Evolutionary conservation across 2,888 invertebrate species (phyloP).

Genomic region (Eupithecia subfuscata): DNA sequence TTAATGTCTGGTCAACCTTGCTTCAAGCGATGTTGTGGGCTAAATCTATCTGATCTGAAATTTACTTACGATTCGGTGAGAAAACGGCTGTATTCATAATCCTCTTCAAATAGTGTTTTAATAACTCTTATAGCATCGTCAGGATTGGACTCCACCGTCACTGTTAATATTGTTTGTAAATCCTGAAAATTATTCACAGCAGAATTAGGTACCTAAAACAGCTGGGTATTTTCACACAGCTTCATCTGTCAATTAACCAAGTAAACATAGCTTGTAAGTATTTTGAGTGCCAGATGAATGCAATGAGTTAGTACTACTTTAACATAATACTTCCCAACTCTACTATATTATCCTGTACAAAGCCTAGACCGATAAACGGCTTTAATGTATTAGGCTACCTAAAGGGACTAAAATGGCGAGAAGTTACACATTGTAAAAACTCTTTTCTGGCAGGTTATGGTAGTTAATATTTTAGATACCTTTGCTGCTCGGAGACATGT

Average conservation of each 20-base stretch:
- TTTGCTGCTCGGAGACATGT: conserved; percentile 9
- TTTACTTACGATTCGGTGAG: neutral
- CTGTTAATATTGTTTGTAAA: neutral
- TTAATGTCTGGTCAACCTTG: neutral
- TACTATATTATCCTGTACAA: neutral
- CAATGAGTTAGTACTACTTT: neutral
- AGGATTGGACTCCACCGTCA: neutral
- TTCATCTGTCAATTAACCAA: neutral
- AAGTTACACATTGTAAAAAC: too few relatives aligned
- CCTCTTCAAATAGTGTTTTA: neutral
- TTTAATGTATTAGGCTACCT: too few relatives aligned
- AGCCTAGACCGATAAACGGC: too few relatives aligned
- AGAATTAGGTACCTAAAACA: neutral
- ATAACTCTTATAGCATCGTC: neutral
- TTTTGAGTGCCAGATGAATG: neutral
- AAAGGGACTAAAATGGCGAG: too few relatives aligned
- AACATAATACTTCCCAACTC: neutral
- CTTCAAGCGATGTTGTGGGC: neutral
- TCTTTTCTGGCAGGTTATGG: too few relatives aligned
- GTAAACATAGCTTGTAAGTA: neutral
- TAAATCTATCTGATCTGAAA: neutral
- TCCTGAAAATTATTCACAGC: neutral
- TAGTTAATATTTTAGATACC: conserved; percentile 22
- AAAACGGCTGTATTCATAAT: neutral
- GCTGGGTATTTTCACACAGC: neutral